Base-by-base conservation (phyloP, 2,113 vertebrate species). In the Hippolais icterina region DNA sequence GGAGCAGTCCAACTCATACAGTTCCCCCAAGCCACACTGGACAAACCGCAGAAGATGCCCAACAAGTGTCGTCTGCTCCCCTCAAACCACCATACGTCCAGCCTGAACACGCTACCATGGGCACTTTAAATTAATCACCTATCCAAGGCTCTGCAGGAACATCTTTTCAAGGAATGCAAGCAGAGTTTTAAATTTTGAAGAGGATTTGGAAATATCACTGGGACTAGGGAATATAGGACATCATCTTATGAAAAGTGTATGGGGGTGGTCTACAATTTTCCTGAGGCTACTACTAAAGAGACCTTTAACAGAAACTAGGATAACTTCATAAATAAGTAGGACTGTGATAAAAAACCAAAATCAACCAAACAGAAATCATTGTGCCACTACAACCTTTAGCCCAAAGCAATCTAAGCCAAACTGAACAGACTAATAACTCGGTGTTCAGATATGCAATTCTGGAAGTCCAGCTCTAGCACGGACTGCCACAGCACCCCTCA, bases 11-110 rank as follows among this genome's bases (percentile, higher is more conserved):
- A 7, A 13, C 47, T 28, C 15, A 21, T 0, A 4, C 7, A 37
- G 65, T 1, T n/a, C 12, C 31, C 46, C 37, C 18, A 13, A 2
- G 2, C 11, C 59, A 3, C 9, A 11, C 2, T 3, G 1, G 24
- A 24, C 72, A 80, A 63, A 64, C 2, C 1, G 5, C 44, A 80
- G 33, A 0, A 6, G 25, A 9, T 0, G 42, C 47, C 39, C 20
- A 12, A 2, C 41, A 10, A 7, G 33, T 3, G 20, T 3, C 28
- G n/a, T 2, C 42, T 8, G 28, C 49, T 65, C 47, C 6, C 60
- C 56, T 71, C 44, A n/a, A n/a, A n/a, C n/a, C n/a, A n/a, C n/a
- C 42, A 6, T 0, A 2, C 2, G 3, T 4, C 11, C 35, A 31
- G 46, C 63, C 87, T 54, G 14, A 50, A 35, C 49, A n/a, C 39